Percentiles rank a stretch among this genome's conserved stretches.
Evolutionary conservation across 2,113 vertebrate genomes (phyloP).

Genomic region (Miniopterus natalensis): DNA sequence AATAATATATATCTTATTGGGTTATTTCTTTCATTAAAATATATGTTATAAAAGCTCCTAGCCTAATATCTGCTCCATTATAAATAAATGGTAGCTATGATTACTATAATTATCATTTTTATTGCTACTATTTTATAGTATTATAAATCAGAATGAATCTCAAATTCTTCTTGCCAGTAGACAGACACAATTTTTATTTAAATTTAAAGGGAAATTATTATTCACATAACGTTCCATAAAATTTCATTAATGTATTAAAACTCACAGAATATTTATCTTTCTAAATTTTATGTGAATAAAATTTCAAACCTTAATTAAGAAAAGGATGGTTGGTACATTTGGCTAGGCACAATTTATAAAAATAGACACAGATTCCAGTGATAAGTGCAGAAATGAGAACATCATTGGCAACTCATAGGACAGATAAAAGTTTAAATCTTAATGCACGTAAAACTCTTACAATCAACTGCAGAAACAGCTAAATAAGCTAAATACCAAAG

Average conservation of each 20-base stretch:
- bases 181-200: neutral
- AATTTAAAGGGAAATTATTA: neutral
- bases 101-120: neutral
- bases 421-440: neutral
- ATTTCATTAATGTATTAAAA: neutral
- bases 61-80: neutral
- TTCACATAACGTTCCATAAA: neutral
- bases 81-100: neutral
- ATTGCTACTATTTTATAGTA: neutral
- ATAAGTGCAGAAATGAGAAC: conserved; percentile 10
- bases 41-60: neutral
- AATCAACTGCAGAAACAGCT: neutral
- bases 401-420: neutral
- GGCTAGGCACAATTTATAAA: neutral
- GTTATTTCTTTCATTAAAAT: neutral
- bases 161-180: neutral
- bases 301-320: neutral
- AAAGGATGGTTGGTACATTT: neutral
- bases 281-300: neutral
- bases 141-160: neutral
- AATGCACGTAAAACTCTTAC: neutral
- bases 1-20: neutral
- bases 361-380: neutral
- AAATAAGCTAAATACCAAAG: neutral
- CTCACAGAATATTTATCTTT: neutral